Percentiles rank a stretch among this genome's conserved stretches.
Conservation (phyloP, 2,113 vertebrate species). For the Cololabis saira region DNA sequence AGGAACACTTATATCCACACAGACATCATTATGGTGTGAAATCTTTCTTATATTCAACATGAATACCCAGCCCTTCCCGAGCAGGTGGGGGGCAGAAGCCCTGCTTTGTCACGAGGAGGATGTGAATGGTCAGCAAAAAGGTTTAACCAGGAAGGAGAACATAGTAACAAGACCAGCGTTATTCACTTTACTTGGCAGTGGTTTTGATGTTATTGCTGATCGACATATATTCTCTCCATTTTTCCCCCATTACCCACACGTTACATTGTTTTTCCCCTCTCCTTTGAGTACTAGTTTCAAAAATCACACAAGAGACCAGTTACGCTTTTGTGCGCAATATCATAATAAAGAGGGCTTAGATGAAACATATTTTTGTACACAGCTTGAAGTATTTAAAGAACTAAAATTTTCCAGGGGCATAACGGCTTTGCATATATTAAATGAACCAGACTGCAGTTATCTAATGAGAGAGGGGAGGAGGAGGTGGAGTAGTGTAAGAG, state of each 20-base stretch:
- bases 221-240: conserved; percentile 13
- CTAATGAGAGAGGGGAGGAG: conserved; percentile 58
- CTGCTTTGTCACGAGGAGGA: too few relatives aligned
- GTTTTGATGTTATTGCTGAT: too few relatives aligned
- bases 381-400: conserved; percentile 70
- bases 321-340: conserved; percentile 61
- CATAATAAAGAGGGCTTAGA: conserved; percentile 60
- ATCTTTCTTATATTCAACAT: too few relatives aligned
- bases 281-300: conserved; percentile 56
- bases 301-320: conserved; percentile 65
- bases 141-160: too few relatives aligned
- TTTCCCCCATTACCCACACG: conserved; percentile 63
- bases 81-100: too few relatives aligned
- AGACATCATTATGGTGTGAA: too few relatives aligned
- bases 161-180: too few relatives aligned
- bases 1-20: too few relatives aligned
- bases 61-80: too few relatives aligned
- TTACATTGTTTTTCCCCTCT: conserved; percentile 31
- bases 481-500: neutral
- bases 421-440: conserved; percentile 73
- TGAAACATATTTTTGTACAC: conserved; percentile 70
- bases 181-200: too few relatives aligned
- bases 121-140: too few relatives aligned
- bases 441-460: conserved; percentile 57
- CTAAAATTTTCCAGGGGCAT: conserved; percentile 70